Percentiles rank a stretch among this genome's conserved stretches.
These are phyloP conservation scores for Chelonus insularis DNA, from an alignment of 1,140 invertebrate genomes.

Conservation along the genomic window DNA sequence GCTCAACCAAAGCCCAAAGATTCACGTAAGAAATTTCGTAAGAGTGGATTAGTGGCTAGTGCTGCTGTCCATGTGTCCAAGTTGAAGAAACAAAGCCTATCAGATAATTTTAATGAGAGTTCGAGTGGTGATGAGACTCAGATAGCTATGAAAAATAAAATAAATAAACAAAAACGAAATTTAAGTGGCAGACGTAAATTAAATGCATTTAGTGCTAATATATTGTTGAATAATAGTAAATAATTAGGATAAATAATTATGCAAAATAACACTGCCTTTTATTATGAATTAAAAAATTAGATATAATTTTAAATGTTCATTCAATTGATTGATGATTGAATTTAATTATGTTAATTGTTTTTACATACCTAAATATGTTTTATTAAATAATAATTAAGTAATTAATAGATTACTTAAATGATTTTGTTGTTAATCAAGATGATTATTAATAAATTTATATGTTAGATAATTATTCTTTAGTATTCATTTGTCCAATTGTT, in stretches of 20 bases:
- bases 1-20: conserved; percentile 46
- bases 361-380: too few relatives aligned
- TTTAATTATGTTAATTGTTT: too few relatives aligned
- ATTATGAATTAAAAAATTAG: too few relatives aligned
- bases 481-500: too few relatives aligned
- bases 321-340: too few relatives aligned
- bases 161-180: neutral
- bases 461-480: too few relatives aligned
- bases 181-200: neutral
- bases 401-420: too few relatives aligned
- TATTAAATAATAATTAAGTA: too few relatives aligned
- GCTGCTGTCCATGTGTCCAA: conserved; percentile 57
- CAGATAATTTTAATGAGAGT: conserved; percentile 51
- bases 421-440: too few relatives aligned
- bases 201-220: conserved; percentile 13
- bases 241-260: neutral
- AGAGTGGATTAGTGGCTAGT: conserved; percentile 58
- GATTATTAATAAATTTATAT: too few relatives aligned
- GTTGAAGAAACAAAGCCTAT: conserved; percentile 37
- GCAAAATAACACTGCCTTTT: too few relatives aligned
- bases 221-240: conserved; percentile 10
- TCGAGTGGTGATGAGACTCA: conserved; percentile 59
- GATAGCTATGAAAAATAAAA: neutral
- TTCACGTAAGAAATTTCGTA: conserved; percentile 61
- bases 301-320: too few relatives aligned